These are phyloP conservation scores for Apteryx mantelli DNA, from an alignment of 2,113 vertebrate species.

Conservation along the genomic window DNA sequence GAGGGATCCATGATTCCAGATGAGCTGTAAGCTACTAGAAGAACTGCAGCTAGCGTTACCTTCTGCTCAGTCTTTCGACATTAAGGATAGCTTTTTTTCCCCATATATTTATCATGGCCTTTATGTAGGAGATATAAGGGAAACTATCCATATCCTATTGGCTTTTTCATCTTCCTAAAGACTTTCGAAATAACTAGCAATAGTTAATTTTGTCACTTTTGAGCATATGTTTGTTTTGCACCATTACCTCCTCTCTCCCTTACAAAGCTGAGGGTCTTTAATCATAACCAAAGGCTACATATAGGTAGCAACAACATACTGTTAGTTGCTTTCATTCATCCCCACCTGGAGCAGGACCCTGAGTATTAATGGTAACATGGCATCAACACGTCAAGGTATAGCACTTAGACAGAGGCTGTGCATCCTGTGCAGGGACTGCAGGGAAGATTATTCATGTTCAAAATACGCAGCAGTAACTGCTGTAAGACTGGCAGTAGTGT, in stretches of 20 bases:
- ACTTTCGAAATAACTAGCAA: neutral
- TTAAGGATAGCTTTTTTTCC: neutral
- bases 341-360: neutral
- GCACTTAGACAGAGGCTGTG: rapidly evolving
- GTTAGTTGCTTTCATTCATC: neutral
- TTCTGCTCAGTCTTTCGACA: neutral
- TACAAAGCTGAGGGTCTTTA: neutral
- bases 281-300: neutral
- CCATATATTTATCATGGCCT: neutral
- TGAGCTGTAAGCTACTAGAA: rapidly evolving
- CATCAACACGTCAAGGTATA: neutral
- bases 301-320: neutral
- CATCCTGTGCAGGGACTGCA: rapidly evolving
- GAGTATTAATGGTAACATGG: neutral
- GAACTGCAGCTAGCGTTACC: rapidly evolving
- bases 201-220: neutral
- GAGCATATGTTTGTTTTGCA: neutral
- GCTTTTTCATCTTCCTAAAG: neutral
- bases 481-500: rapidly evolving
- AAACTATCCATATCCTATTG: neutral
- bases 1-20: rapidly evolving
- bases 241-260: neutral
- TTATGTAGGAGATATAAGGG: too few species aligned
- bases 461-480: rapidly evolving
- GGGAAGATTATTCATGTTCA: too few species aligned